Conservation (phyloP, 1,140 invertebrate species). For the Pseudomyrmex flavicornis region DNA sequence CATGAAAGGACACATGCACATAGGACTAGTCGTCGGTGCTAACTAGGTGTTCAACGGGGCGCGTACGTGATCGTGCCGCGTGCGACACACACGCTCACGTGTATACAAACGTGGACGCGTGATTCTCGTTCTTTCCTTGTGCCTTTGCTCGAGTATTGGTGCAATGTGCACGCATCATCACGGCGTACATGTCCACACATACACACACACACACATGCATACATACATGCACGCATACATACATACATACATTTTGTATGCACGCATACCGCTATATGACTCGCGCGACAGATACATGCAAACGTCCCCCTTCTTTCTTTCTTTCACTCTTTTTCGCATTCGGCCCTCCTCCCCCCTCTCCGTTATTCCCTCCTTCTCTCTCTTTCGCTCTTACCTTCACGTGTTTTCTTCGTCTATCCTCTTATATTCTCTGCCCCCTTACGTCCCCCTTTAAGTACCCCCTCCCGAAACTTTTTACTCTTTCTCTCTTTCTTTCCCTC, state of each 20-base stretch:
- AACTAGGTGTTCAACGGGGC: constrained; percentile 49
- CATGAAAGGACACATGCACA: constrained; percentile 50
- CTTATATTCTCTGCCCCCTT: constrained; percentile 15
- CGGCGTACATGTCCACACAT: too few species aligned
- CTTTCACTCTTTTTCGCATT: constrained; percentile 23
- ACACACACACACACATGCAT: neutral
- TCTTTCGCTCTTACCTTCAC: constrained; percentile 53
- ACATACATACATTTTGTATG: constrained; percentile 21
- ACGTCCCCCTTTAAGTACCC: constrained; percentile 41
- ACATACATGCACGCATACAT: constrained; percentile 4
- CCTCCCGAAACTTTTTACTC: constrained; percentile 35
- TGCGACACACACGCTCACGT: neutral
- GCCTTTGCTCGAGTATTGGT: neutral
- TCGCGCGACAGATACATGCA: constrained; percentile 54
- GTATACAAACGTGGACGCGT: neutral
- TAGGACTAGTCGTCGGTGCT: constrained; percentile 32
- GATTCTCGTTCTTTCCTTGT: neutral
- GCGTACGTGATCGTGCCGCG: constrained; percentile 26
- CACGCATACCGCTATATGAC: constrained; percentile 51
- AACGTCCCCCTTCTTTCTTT: constrained; percentile 29
- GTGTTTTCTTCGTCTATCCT: constrained; percentile 16
- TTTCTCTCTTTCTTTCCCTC: neutral
- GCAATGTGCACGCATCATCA: constrained; percentile 28
- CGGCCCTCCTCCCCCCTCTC: neutral
- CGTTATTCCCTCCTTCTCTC: neutral